phyloP scores from a whole-genome alignment of 2,888 invertebrate genomes.

The Pecten maximus region DNA sequence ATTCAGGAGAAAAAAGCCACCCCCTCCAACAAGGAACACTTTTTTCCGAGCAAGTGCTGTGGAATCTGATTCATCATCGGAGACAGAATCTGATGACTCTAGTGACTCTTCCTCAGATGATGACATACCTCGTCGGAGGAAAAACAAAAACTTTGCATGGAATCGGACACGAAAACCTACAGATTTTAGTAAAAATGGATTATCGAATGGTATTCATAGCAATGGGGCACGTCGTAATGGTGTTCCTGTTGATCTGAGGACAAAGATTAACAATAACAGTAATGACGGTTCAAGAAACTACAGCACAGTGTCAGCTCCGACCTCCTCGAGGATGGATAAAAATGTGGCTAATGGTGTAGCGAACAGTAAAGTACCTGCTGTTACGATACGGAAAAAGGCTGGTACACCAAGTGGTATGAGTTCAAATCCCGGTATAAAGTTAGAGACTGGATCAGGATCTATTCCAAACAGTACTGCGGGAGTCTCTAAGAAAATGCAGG shows the following conservation, averaged over 20 bases:
- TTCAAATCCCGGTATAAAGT: slow-evolving; percentile 17
- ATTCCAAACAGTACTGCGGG: neutral
- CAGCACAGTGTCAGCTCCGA: slow-evolving; percentile 41
- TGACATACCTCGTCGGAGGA: neutral
- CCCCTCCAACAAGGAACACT: slow-evolving; percentile 37
- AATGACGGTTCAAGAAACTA: slow-evolving; percentile 41
- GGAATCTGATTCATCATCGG: slow-evolving; percentile 42
- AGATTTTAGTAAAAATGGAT: neutral
- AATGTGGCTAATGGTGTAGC: neutral
- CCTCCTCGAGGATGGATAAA: slow-evolving; percentile 41
- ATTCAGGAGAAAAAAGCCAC: slow-evolving; percentile 46
- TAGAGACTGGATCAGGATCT: neutral
- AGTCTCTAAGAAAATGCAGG: slow-evolving; percentile 10
- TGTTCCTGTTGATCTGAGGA: slow-evolving; percentile 3
- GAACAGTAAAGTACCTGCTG: neutral
- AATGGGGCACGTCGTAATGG: slow-evolving; percentile 6
- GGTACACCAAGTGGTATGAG: neutral
- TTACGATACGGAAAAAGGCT: slow-evolving; percentile 9
- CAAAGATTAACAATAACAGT: neutral
- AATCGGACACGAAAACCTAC: slow-evolving; percentile 17
- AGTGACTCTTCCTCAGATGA: slow-evolving; percentile 52
- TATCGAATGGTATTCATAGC: slow-evolving; percentile 5
- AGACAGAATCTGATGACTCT: slow-evolving; percentile 35
- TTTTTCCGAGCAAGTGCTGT: slow-evolving; percentile 42
- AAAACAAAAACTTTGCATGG: slow-evolving; percentile 15